Evolutionary conservation across 2,797 vertebrate genomes (phyloP), one percentile per base, ranked within the genome.

Genomic region (Perodicticus potto): DNA sequence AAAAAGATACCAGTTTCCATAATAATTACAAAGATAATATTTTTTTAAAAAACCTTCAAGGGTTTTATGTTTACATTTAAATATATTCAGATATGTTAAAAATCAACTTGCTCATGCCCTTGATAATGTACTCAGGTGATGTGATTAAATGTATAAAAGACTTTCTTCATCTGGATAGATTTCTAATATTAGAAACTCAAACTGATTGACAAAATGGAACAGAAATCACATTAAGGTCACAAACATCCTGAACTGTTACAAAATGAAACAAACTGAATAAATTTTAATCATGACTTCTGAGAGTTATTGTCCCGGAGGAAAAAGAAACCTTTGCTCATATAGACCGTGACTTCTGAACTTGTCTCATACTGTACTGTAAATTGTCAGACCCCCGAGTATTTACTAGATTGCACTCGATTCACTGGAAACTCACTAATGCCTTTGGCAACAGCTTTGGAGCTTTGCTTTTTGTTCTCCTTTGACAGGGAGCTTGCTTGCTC

Each of bases 261-360:
- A 83, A 91, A 63, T 86, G 85, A 96, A 59, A 78, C 43, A 82
- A 86, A 95, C 0, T 88, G 45, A 77, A 95, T 78, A 72, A 94
- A 95, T 93, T 94, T 22, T 67, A 82, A 67, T 92, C 76, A 72
- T 10, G 73, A 53, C 53, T 63, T 89, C 74, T 32, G 22, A 90
- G 69, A 77, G 27, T 84, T 43, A 40, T 73, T 67, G 63, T 61
- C 40, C 92, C 29, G 14, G n/a, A 81, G 67, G 80, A 40, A 94
- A 74, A 57, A 89, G 40, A 16, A 72, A 63, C 0, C 32, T 85
- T 76, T n/a, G 12, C 61, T 73, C 19, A 12, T 8, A 17, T 69
- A 85, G 67, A 89, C 27, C 1, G 0, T 16, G 55, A 73, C 69
- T 92, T 69, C 73, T 59, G 53, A 78, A 57, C 37, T 43, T 67